Base-by-base conservation (phyloP, 2,888 invertebrate genomes). In the Aphidoletes aphidimyza region DNA sequence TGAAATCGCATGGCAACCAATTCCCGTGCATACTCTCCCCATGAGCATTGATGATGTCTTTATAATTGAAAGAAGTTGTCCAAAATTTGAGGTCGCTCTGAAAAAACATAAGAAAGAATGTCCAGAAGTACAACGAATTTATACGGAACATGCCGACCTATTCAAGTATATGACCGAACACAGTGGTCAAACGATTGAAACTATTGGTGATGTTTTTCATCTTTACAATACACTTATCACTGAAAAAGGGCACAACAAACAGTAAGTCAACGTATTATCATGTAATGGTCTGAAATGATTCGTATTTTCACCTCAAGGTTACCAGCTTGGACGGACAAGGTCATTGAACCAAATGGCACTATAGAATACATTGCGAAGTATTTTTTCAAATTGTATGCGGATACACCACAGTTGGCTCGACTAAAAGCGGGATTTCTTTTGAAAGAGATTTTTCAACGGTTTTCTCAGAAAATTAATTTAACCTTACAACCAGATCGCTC, bases 11-110 rank as follows among this genome's bases (percentile, higher is more conserved):
- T 96, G 95, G 95, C 95, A 95, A 89, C 95, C 95, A 0, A 93
- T 96, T 87, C 95, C 95, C 0, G 92, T 96, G 0, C 95, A 95
- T 87, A 94, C 95, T 0, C 87, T 90, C 0, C 93, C 94, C 0
- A 92, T 93, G 87, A 87, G 88, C 0, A 87, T 91, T 5, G 97
- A 97, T 90, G 89, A 92, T 87, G 88, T 95, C n/a, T 87, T 94
- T 8, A 39, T 8, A 8, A 5, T 39, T 39, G 6, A 39, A 11
- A 39, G 11, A 8, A 90, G 92, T 0, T 92, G 90, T 83, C 49
- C 49, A n/a, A n/a, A 49, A 39, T 39, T 8, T 39, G 37, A 90
- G 93, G 39, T 90, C 90, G 92, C 86, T 94, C 94, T 88, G 89
- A 92, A 49, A 9, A 49, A n/a, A 49, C 17, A 8, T 39, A 39